Evolutionary conservation across 2,888 invertebrate genomes (phyloP), one percentile per base, ranked within the genome.

Genomic region (Acanthosoma haemorrhoidale): DNA sequence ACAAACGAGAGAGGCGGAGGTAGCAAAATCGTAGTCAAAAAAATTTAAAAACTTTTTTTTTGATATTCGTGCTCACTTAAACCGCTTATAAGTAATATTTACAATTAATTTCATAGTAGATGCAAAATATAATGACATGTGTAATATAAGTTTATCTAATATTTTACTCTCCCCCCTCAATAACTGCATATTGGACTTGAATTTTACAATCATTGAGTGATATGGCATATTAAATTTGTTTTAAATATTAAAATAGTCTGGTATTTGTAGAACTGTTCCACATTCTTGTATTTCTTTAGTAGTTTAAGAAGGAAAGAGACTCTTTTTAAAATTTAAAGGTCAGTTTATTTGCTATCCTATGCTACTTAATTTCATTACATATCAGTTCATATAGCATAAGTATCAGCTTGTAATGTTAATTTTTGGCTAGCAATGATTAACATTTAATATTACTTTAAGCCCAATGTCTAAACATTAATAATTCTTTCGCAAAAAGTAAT

Each of bases 1-100:
- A 96, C 91, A 95, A 80, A 81, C 86, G 87, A 80, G 87, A 88
- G 81, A 85, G 87, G 80, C 87, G 97, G 76, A 76, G 76, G 77
- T 76, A 77, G 72, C 68, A 70, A 71, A 70, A 67, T 59, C 70
- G 70, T 70, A 70, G 70, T 71, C 69, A 60, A 73, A 71, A 71
- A 60, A 60, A 69, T 43, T 63, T 63, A 43, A 61, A 69, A 70
- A 64, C 34, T 71, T 60, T 66, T 68, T 69, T 70, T 73, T 73
- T 71, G 69, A 71, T 70, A 72, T 72, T 71, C 73, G 71, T 73
- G 71, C 72, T 73, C 73, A 73, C 73, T 68, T 70, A 71, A 73
- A 72, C 59, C 70, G 73, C 73, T 73, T 73, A 63, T 72, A 64
- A 73, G 73, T 73, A 73, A 72, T 72, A 70, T 32, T 71, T 61